phyloP scores from a whole-genome alignment of 2,888 invertebrate species.

The Drosophila crucigera region DNA sequence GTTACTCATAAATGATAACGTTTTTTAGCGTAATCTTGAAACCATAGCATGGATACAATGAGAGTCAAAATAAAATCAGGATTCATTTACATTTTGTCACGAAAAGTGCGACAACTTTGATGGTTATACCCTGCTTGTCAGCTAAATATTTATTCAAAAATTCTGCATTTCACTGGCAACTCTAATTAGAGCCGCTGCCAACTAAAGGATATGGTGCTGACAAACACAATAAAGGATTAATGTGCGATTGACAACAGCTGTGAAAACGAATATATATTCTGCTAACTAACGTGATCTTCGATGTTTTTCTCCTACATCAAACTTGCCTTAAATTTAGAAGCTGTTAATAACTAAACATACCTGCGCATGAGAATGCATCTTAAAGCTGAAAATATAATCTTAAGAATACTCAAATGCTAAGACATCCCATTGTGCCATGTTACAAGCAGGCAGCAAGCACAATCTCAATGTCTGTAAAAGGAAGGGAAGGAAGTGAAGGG shows the following conservation, averaged over 20 bases:
- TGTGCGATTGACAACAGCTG: background rate
- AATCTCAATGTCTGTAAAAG: constrained; percentile 8
- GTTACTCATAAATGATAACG: too few species aligned
- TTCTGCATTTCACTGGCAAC: background rate
- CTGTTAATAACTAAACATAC: background rate
- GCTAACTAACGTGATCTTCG: background rate
- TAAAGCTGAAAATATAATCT: constrained; percentile 1
- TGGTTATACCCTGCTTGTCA: background rate
- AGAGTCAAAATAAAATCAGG: too few species aligned
- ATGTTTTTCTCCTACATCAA: background rate
- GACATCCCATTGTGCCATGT: constrained; percentile 16
- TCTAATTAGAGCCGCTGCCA: background rate
- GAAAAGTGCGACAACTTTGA: too few species aligned
- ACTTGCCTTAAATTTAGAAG: background rate
- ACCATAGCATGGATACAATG: too few species aligned
- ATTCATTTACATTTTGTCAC: too few species aligned
- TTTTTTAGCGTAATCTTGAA: too few species aligned
- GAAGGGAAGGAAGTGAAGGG: background rate
- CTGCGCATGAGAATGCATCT: background rate
- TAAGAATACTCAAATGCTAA: constrained; percentile 2
- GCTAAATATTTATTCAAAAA: background rate
- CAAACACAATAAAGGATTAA: background rate
- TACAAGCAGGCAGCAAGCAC: constrained; percentile 12
- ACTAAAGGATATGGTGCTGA: background rate
- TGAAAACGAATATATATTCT: background rate